Percentiles rank a stretch among this genome's conserved stretches.
These are phyloP conservation scores for Diplogasteroides magnus DNA, from an alignment of 1,140 invertebrate genomes.

Conservation along the genomic window DNA sequence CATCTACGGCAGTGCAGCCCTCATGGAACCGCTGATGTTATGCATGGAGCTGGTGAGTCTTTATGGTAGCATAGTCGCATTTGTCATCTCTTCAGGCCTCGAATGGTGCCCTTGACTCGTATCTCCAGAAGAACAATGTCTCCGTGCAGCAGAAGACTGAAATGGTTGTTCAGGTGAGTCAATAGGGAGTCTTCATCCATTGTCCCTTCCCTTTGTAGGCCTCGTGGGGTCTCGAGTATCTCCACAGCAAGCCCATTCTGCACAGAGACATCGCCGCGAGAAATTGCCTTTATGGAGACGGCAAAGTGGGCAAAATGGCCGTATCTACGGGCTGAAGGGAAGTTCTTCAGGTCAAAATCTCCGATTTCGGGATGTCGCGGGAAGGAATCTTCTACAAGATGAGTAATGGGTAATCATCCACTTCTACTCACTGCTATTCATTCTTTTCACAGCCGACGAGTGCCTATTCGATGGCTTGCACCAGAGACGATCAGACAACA, in stretches of 20 bases:
- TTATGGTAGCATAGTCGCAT: too few species aligned
- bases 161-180: background rate
- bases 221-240: constrained; percentile 76
- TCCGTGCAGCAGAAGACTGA: background rate
- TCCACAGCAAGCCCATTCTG: constrained; percentile 90
- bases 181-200: background rate
- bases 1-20: constrained; percentile 27
- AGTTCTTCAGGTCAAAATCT: constrained; percentile 31
- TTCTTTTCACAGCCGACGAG: constrained; percentile 9
- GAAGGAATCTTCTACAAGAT: constrained; percentile 34
- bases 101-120: background rate
- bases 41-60: background rate
- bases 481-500: constrained; percentile 23
- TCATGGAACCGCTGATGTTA: constrained; percentile 18
- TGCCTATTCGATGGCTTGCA: constrained; percentile 38
- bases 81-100: background rate
- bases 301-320: constrained; percentile 3
- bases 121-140: background rate
- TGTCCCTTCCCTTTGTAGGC: background rate
- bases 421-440: too few species aligned
- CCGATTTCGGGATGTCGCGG: constrained; percentile 35
- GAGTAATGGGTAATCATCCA: too few species aligned
- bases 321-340: background rate
- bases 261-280: constrained; percentile 89
- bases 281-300: constrained; percentile 61